A percentile compares a stretch with the other conserved stretches of the same genome.
These are phyloP conservation scores for Halcyon chelicuti DNA, from an alignment of 2,797 vertebrate species.

Conservation along the genomic window DNA sequence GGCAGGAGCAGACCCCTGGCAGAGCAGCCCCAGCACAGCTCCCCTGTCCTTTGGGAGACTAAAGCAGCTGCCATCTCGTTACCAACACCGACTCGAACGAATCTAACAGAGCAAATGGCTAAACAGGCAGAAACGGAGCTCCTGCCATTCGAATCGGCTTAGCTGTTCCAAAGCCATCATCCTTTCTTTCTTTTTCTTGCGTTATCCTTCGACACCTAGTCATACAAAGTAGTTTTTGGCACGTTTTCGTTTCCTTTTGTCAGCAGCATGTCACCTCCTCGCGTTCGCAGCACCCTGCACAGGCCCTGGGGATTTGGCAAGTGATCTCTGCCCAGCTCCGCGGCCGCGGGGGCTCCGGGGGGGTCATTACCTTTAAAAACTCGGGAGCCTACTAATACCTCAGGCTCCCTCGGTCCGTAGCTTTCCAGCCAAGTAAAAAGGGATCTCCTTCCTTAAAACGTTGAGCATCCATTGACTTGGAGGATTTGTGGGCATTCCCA, in stretches of 20 bases:
- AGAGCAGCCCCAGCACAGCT: background rate
- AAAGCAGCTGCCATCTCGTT: background rate
- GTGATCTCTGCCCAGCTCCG: background rate
- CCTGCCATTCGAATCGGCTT: background rate
- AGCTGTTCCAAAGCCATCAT: conserved; percentile 30
- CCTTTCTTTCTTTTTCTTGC: background rate
- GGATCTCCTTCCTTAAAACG: background rate
- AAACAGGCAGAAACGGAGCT: background rate
- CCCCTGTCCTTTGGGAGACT: background rate
- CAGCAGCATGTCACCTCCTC: conserved; percentile 16
- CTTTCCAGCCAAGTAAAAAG: background rate
- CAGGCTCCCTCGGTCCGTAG: background rate
- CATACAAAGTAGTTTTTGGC: background rate
- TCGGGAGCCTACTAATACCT: fast-evolving
- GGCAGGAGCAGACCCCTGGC: background rate
- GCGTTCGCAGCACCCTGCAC: background rate
- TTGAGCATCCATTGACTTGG: background rate
- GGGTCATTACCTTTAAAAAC: background rate
- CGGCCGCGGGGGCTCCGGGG: fast-evolving
- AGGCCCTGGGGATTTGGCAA: background rate
- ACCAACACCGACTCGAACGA: background rate
- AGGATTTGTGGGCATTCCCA: background rate
- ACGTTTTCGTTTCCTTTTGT: background rate
- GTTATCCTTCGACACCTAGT: background rate
- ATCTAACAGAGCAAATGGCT: too few species aligned